Evolutionary conservation across 2,113 vertebrate species (phyloP), one percentile per base, ranked within the genome.

Genomic region (Hystrix brachyura): DNA sequence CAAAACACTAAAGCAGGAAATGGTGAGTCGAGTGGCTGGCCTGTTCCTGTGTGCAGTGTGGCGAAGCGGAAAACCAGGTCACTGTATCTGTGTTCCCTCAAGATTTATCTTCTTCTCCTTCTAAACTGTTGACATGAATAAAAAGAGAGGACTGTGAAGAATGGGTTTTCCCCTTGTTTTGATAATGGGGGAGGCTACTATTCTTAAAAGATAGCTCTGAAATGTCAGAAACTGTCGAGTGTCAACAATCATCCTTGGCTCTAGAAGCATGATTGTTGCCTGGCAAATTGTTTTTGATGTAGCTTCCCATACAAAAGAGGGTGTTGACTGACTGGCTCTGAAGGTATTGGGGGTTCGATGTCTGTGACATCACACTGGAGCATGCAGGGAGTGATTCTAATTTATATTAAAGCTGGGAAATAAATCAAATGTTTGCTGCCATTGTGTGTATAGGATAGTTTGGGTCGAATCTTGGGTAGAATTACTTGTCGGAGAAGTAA

Each of bases 401-500:
- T 11, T 43, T 91, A 87, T 2, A 62, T 76, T 91, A 79, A 92
- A 94, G 60, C 60, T 59, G 64, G 34, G 21, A 90, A 94, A 91
- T n/a, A 69, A 94, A 80, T n/a, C 18, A 74, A 90, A 64, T 78
- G 10, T 80, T 96, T 96, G 82, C 60, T 95, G 48, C 80, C 46
- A 13, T 93, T 79, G 48, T 59, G 25, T 27, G 9, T 48, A 78
- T 51, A 90, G 25, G 67, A 62, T 27, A 84, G 38, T n/a, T 7
- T 92, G 18, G 55, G 15, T 34, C 90, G 53, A 80, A 86, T 74
- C 65, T 86, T 67, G 32, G 18, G 32, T 93, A 53, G 67, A 87
- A 91, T 79, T 79, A 79, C 76, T 51, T 79, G 29, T 55, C 19
- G 18, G 76, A 55, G 48, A 53, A 34, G 14, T 55, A n/a, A 55